These are phyloP conservation scores for Sebastolobus alascanus DNA, from an alignment of 2,797 vertebrate genomes.

Conservation along the genomic window DNA sequence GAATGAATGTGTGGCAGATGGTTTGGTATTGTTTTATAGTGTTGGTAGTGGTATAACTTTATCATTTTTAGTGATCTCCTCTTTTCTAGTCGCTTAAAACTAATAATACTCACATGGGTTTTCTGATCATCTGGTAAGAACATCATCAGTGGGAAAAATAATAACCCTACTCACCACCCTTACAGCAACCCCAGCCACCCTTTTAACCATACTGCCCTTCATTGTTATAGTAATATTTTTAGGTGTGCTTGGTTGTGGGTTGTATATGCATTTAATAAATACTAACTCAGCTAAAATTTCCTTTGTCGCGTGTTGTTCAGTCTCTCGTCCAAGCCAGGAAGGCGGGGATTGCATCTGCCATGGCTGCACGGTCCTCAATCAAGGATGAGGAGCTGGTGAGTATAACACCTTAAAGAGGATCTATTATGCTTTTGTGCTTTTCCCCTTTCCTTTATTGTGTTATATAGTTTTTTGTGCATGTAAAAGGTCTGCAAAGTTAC, in stretches of 20 bases:
- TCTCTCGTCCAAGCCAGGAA: slow-evolving; percentile 98
- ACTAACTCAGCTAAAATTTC: slow-evolving; percentile 24
- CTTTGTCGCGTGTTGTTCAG: slow-evolving; percentile 76
- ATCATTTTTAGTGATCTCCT: slow-evolving; percentile 13
- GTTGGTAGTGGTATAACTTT: slow-evolving; percentile 9
- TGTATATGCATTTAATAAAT: slow-evolving; percentile 31
- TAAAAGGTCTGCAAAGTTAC: too few species aligned
- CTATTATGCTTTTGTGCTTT: too few species aligned
- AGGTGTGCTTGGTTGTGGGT: slow-evolving; percentile 54
- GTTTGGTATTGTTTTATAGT: slow-evolving; percentile 18
- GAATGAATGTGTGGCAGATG: slow-evolving; percentile 10
- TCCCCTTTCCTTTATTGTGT: too few species aligned
- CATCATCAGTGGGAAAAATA: slow-evolving; percentile 19
- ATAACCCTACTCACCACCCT: slow-evolving; percentile 55
- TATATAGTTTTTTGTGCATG: rapidly evolving
- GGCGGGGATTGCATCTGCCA: slow-evolving; percentile 95
- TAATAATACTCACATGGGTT: slow-evolving; percentile 59
- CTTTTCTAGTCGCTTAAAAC: slow-evolving; percentile 27
- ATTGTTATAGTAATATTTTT: slow-evolving; percentile 15
- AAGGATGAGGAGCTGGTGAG: slow-evolving; percentile 99
- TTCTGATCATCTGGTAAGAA: slow-evolving; percentile 37
- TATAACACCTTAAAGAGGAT: neutral
- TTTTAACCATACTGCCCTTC: slow-evolving; percentile 39
- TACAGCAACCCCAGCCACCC: slow-evolving; percentile 1
- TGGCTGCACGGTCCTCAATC: slow-evolving; percentile 96